A percentile compares a stretch with the other conserved stretches of the same genome.
Evolutionary conservation across 2,113 vertebrate species (phyloP).

Genomic region (Nanorana parkeri): DNA sequence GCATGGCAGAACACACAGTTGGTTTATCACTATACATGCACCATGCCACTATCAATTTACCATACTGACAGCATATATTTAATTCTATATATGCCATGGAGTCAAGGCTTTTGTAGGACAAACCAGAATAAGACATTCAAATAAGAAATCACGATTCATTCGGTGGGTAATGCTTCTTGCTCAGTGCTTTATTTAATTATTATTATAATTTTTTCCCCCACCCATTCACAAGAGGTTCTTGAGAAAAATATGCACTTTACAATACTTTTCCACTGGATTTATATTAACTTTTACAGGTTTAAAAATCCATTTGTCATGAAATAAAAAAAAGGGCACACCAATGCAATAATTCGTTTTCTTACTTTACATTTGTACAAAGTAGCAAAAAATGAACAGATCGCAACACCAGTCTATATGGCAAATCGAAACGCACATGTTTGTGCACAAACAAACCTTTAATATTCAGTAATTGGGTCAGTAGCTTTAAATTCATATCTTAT

Average conservation of each 20-base stretch:
- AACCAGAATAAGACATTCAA: neutral
- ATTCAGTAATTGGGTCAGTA: neutral
- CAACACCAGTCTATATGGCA: slow-evolving; percentile 29
- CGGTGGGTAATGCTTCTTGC: slow-evolving; percentile 44
- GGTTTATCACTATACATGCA: too few species aligned
- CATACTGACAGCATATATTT: too few species aligned
- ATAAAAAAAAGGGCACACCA: slow-evolving; percentile 48
- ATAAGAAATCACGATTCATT: slow-evolving; percentile 21
- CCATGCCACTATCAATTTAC: too few species aligned
- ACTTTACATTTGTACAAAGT: slow-evolving; percentile 56
- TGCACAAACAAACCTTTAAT: slow-evolving; percentile 1
- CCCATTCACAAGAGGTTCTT: slow-evolving; percentile 34
- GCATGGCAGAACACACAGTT: too few species aligned
- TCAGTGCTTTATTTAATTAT: slow-evolving; percentile 51
- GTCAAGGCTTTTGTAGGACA: too few species aligned
- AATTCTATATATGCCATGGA: too few species aligned
- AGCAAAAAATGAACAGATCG: slow-evolving; percentile 35
- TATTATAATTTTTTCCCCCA: neutral
- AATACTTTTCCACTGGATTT: slow-evolving; percentile 50
- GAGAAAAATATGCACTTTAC: slow-evolving; percentile 52
- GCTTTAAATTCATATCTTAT: neutral
- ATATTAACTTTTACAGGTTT: slow-evolving; percentile 53
- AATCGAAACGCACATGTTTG: slow-evolving; percentile 21
- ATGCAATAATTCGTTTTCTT: slow-evolving; percentile 35
- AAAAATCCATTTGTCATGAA: slow-evolving; percentile 54